A percentile compares a stretch with the other conserved stretches of the same genome.
Evolutionary conservation across 37 sponge, comb jelly and placozoan species (phyloP).

Genomic region (Spongilla lacustris): DNA sequence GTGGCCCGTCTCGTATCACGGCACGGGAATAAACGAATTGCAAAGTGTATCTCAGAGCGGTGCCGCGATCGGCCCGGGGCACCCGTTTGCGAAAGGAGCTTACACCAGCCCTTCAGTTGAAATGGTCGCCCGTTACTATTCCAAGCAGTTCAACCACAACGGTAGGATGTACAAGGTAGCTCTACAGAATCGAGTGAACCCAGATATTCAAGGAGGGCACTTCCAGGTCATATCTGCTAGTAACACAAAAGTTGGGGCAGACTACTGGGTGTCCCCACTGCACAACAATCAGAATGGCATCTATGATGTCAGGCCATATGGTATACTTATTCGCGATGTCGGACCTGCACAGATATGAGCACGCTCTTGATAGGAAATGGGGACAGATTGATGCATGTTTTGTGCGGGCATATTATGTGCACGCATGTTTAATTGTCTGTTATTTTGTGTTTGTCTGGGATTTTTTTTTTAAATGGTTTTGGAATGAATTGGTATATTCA

Average conservation of each 20-base stretch:
- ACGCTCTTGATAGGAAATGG: no score
- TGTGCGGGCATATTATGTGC: no score
- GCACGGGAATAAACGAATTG: neutral
- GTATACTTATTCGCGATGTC: neutral
- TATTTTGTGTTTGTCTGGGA: no score
- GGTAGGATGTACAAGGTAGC: slow-evolving; percentile 21
- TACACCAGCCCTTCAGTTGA: slow-evolving; percentile 33
- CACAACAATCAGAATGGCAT: neutral
- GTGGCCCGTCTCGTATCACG: slow-evolving; percentile 62
- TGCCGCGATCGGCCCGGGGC: neutral
- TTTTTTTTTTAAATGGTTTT: no score
- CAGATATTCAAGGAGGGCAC: neutral
- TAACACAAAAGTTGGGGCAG: neutral
- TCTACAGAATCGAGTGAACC: slow-evolving; percentile 55
- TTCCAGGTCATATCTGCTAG: neutral
- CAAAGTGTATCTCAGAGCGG: slow-evolving; percentile 12
- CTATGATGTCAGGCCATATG: slow-evolving; percentile 1
- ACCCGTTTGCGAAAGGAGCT: slow-evolving; percentile 27
- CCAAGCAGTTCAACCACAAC: slow-evolving; percentile 1
- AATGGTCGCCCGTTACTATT: slow-evolving; percentile 25
- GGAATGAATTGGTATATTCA: no score
- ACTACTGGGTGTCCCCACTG: slow-evolving; percentile 13
- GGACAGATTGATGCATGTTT: no score
- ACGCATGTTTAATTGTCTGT: no score
- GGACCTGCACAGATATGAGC: neutral